Percentiles rank a stretch among this genome's conserved stretches.
phyloP scores from a whole-genome alignment of 2,888 invertebrate species.

The Rhamphomyia laevipes region DNA sequence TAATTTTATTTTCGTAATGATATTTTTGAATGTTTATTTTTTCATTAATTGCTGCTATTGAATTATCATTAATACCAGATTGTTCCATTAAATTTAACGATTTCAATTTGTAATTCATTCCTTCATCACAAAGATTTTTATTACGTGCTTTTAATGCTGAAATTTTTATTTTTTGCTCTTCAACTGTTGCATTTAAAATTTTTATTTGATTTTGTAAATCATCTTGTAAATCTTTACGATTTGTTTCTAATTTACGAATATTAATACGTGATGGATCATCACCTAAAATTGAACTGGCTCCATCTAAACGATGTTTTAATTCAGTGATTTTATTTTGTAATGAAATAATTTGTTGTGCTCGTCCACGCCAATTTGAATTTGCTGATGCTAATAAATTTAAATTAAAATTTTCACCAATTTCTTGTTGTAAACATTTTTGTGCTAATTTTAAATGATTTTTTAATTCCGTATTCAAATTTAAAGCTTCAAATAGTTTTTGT shows the following conservation, averaged over 20 bases:
- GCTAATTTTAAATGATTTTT: constrained; percentile 60
- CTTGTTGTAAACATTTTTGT: constrained; percentile 61
- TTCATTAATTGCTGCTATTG: constrained; percentile 48
- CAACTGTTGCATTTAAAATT: constrained; percentile 42
- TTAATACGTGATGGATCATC: not conserved
- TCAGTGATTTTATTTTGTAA: constrained; percentile 57
- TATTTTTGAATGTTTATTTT: constrained; percentile 25
- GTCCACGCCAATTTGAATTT: constrained; percentile 58
- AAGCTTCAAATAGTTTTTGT: constrained; percentile 53
- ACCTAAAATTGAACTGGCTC: not conserved
- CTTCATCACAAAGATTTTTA: constrained; percentile 55
- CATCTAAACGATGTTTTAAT: constrained; percentile 47
- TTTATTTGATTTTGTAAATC: constrained; percentile 47
- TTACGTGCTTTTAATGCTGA: constrained; percentile 57
- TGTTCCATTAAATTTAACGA: constrained; percentile 49
- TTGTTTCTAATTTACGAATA: constrained; percentile 41
- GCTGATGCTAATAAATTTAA: constrained; percentile 47
- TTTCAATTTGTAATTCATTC: constrained; percentile 45
- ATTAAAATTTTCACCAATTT: constrained; percentile 60
- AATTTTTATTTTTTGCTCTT: constrained; percentile 49
- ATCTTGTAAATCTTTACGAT: constrained; percentile 45
- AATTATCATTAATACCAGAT: constrained; percentile 48
- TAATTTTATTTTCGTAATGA: constrained; percentile 26
- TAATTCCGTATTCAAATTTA: constrained; percentile 54
- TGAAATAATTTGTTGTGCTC: constrained; percentile 61